Conservation (phyloP, 2,797 vertebrate species). For the Chiloscyllium punctatum region DNA sequence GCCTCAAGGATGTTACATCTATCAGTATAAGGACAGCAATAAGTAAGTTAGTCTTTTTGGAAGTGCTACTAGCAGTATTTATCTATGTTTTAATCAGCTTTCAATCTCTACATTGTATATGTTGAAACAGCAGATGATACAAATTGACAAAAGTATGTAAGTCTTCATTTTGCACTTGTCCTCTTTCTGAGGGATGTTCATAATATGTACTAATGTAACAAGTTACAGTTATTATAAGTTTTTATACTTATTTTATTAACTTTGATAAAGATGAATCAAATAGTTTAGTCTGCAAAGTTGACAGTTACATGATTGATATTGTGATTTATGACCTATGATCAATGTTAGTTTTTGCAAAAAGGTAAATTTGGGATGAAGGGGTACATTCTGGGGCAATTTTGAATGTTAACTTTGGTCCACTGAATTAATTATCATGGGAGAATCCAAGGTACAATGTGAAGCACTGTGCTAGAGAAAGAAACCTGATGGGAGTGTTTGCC, state of each 20-base stretch:
- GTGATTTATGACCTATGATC: not conserved
- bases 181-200: not conserved
- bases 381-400: not conserved
- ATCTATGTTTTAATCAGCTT: not conserved
- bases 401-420: not conserved
- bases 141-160: not conserved
- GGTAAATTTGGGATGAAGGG: not conserved
- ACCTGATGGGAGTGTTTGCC: not conserved
- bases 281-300: no score
- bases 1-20: conserved; percentile 91
- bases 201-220: not conserved
- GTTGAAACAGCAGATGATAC: not conserved
- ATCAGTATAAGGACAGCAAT: conserved; percentile 94
- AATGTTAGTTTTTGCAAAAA: not conserved
- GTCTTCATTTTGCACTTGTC: not conserved
- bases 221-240: not conserved
- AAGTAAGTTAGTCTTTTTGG: conserved; percentile 66
- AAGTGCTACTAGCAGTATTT: not conserved
- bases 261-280: no score
- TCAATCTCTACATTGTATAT: not conserved
- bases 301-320: not conserved
- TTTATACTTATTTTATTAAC: not conserved
- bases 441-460: not conserved
- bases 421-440: not conserved
- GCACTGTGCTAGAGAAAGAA: not conserved